Evolutionary conservation across 1,140 invertebrate species (phyloP).

Genomic region (Pararge aegeria): DNA sequence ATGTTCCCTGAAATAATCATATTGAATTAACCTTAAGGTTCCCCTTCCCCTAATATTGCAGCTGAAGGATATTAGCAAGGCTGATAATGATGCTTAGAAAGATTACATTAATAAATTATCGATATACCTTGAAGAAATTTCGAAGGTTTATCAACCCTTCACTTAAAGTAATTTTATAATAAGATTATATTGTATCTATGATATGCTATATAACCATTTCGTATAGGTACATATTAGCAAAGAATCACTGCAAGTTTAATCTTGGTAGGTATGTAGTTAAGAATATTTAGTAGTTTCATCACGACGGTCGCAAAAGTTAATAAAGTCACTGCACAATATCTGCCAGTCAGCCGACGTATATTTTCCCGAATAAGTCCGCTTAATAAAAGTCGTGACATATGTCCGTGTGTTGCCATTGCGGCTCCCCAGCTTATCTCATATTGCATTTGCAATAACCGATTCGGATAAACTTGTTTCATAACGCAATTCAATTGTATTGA

Average conservation of each 20-base stretch:
- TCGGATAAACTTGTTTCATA: conserved; percentile 42
- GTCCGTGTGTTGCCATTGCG: conserved; percentile 61
- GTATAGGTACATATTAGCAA: neutral
- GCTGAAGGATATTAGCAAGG: too few species aligned
- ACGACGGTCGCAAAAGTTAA: conserved; percentile 23
- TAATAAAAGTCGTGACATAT: conserved; percentile 68
- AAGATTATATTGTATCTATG: too few species aligned
- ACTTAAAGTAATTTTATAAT: too few species aligned
- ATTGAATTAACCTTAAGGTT: too few species aligned
- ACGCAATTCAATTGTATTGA: conserved; percentile 39
- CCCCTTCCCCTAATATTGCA: too few species aligned
- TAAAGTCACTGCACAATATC: conserved; percentile 21
- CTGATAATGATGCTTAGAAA: too few species aligned
- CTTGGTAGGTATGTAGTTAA: neutral
- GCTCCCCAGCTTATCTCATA: conserved; percentile 47
- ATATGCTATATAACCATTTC: too few species aligned
- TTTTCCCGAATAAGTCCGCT: conserved; percentile 57
- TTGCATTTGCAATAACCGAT: conserved; percentile 50
- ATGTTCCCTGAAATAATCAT: too few species aligned
- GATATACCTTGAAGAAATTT: too few species aligned
- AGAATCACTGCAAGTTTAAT: neutral
- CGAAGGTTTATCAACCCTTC: too few species aligned
- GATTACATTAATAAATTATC: too few species aligned
- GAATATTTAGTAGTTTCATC: conserved; percentile 6
- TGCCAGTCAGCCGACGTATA: conserved; percentile 25